Evolutionary conservation across 1,140 invertebrate species (phyloP), one percentile per base, ranked within the genome.

Genomic region (Diabrotica undecimpunctata): DNA sequence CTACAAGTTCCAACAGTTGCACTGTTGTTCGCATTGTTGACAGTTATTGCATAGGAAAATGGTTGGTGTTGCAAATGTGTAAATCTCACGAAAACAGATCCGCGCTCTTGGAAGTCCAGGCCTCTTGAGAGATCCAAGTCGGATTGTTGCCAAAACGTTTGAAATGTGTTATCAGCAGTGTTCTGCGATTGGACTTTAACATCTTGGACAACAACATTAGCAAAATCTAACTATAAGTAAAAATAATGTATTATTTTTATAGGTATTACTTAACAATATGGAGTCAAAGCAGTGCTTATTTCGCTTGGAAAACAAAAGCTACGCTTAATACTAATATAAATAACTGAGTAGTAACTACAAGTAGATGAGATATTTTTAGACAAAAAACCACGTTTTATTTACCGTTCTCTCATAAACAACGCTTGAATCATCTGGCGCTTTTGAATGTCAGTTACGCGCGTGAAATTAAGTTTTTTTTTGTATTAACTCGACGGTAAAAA

Each of bases 81-180:
- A 75, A 91, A 0, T 85, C 89, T 58, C 0, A 88, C 88, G 53
- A 89, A 84, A 35, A 92, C 84, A n/a, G 85, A 76, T 37, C 89
- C 90, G 4, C 88, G 81, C 0, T 87, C 87, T 51, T 85, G 84
- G 25, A 25, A 92, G 74, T 92, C 90, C 64, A 93, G 81, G 6
- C 91, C 91, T 37, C 89, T 83, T 0, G 87, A 86, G 12, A 93
- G 72, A 70, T 92, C 87, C 37, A 92, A 78, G 25, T 88, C 85
- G 58, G 88, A 90, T 76, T 90, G 84, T 79, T 86, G 87, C 90
- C 90, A 93, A 75, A 85, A 87, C 0, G 90, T 91, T 61, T 75
- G 75, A 14, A 91, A 69, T 0, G 75, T 72, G 76, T 91, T 90
- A 41, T 79, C 69, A 13, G 71, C 69, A 0, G 83, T 75, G 0